Conservation (phyloP, 2,888 invertebrate genomes). For the Chloroclystis v-ata region DNA sequence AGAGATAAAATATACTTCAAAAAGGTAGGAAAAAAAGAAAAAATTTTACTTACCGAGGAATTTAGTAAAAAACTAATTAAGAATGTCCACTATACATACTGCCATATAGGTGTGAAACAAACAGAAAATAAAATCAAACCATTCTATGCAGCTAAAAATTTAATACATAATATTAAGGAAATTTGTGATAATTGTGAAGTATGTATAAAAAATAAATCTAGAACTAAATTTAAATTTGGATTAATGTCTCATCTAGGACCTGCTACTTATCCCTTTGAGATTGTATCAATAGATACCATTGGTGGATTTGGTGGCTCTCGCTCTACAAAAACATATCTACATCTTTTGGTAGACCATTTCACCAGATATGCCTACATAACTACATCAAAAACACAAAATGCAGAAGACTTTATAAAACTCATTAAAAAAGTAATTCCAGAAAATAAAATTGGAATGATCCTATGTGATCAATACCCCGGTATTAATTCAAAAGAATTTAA, state of each 20-base stretch:
- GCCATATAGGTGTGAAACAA: not conserved
- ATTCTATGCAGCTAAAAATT: not conserved
- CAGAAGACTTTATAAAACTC: not conserved
- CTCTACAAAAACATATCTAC: not conserved
- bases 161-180: not conserved
- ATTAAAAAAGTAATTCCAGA: not conserved
- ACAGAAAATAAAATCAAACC: not conserved
- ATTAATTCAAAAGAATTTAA: conserved; percentile 5
- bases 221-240: not conserved
- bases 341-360: not conserved
- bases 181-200: not conserved
- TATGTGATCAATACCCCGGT: conserved; percentile 1
- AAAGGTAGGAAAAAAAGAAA: not conserved
- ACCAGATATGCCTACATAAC: not conserved
- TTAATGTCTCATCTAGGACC: not conserved
- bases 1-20: not conserved
- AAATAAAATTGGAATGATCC: not conserved
- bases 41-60: not conserved
- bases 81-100: not conserved
- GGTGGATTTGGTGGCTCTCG: not conserved
- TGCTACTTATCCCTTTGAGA: not conserved
- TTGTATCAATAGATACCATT: not conserved
- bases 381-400: not conserved
- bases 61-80: not conserved
- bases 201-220: too few species aligned